Percentiles rank a stretch among this genome's conserved stretches.
Evolutionary conservation across 2,113 vertebrate genomes (phyloP).

Genomic region (Phyllostomus discolor): DNA sequence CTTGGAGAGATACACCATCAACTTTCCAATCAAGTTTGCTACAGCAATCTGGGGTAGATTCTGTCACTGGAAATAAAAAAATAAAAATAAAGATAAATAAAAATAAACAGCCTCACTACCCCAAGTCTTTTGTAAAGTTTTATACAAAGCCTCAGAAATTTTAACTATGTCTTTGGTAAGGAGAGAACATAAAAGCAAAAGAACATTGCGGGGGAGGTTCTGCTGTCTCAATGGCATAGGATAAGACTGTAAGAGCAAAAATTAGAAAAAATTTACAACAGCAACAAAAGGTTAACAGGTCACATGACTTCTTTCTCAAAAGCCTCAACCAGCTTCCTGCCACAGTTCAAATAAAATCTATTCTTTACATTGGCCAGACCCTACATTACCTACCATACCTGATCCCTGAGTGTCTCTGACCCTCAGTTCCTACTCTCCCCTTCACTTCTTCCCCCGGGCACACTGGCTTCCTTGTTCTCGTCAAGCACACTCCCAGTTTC

Average conservation of each 20-base stretch:
- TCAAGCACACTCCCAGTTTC: neutral
- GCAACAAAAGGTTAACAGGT: neutral
- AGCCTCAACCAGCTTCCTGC: neutral
- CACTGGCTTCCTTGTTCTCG: neutral
- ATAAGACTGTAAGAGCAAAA: neutral
- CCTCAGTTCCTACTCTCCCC: neutral
- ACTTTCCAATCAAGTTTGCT: neutral
- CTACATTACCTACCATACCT: neutral
- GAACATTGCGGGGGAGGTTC: neutral
- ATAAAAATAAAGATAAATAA: neutral
- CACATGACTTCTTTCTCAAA: neutral
- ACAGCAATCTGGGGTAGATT: neutral
- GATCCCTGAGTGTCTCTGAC: neutral
- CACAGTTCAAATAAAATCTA: neutral
- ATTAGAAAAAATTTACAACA: neutral
- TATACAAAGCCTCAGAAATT: neutral
- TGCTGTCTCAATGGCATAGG: neutral
- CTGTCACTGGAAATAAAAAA: neutral
- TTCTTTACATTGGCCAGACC: neutral
- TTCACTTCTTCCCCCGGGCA: neutral
- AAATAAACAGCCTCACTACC: neutral
- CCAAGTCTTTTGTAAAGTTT: neutral
- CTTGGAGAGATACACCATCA: neutral
- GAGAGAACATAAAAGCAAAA: neutral
- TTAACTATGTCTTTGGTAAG: conserved; percentile 26